Conservation (phyloP, 2,113 vertebrate genomes). For the Micronycteris hirsuta region DNA sequence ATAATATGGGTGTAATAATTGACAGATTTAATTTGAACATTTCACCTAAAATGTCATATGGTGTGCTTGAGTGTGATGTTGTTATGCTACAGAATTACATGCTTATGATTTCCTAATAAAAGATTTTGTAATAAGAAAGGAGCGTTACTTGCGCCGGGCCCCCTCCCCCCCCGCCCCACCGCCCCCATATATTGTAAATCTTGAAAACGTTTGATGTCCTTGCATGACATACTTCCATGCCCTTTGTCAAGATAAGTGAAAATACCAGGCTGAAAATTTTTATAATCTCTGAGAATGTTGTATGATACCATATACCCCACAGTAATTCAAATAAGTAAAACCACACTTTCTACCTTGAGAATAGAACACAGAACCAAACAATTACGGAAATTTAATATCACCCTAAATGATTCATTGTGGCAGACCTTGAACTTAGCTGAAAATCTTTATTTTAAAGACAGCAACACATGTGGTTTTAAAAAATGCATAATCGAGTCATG, state of each 20-base stretch:
- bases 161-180: too few relatives aligned
- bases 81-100: too few relatives aligned
- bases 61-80: too few relatives aligned
- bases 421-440: background rate
- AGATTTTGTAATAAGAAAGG: too few relatives aligned
- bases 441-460: conserved; percentile 29
- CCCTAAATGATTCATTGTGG: conserved; percentile 41
- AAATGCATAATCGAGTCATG: background rate
- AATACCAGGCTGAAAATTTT: background rate
- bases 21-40: too few relatives aligned
- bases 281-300: conserved; percentile 7
- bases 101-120: too few relatives aligned
- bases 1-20: too few relatives aligned
- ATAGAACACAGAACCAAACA: conserved; percentile 37
- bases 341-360: conserved; percentile 11
- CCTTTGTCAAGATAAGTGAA: background rate
- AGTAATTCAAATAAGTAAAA: conserved; percentile 46
- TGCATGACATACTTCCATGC: background rate
- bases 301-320: background rate
- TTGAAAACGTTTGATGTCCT: background rate
- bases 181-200: background rate
- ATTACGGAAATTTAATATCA: conserved; percentile 18
- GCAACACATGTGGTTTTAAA: background rate
- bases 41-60: too few relatives aligned
- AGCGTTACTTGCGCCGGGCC: too few relatives aligned